Evolutionary conservation across 2,113 vertebrate species (phyloP), one percentile per base, ranked within the genome.

Genomic region (Lophius piscatorius): DNA sequence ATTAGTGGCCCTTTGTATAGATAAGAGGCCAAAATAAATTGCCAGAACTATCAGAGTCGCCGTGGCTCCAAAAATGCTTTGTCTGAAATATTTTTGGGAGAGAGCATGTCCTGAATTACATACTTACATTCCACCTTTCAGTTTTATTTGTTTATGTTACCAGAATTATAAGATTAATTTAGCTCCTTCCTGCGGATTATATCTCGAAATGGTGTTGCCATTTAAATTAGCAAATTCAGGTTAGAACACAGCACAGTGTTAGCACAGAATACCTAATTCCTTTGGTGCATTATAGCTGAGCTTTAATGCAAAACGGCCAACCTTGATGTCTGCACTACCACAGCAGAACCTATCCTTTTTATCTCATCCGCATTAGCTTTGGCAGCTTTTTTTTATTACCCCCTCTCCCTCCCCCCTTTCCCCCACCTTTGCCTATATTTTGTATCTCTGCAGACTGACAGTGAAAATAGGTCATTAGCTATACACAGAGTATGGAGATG

Each of bases 401-500:
- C 47, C 22, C 41, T 35, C 60, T 56, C 39, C 61, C 47, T 45
- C 40, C 41, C 40, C 22, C 6, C 34, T 63, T 47, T 11, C 12
- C 16, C 45, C 41, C 26, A n/a, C 5, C 31, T 61, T 63, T 83
- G 55, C 72, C 66, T 70, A 62, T 76, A 62, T 80, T 71, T 76
- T 56, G 73, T 62, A 57, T 80, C 58, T 52, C 65, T 39, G 78
- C 74, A 82, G 77, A 78, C 81, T 70, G 76, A 80, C 63, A 74
- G 68, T 66, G 82, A 90, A 91, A 91, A 85, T 84, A 82, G 88
- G 84, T 88, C 89, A 89, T 90, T 92, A 90, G 82, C 80, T 76
- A 82, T 63, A 71, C 16, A 24, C 70, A 59, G 78, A 82, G 64
- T 46, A 66, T n/a, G 41, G 75, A 66, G 74, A 73, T 69, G 47